Conservation (phyloP, 2,888 invertebrate species). For the Rutpela maculata region DNA sequence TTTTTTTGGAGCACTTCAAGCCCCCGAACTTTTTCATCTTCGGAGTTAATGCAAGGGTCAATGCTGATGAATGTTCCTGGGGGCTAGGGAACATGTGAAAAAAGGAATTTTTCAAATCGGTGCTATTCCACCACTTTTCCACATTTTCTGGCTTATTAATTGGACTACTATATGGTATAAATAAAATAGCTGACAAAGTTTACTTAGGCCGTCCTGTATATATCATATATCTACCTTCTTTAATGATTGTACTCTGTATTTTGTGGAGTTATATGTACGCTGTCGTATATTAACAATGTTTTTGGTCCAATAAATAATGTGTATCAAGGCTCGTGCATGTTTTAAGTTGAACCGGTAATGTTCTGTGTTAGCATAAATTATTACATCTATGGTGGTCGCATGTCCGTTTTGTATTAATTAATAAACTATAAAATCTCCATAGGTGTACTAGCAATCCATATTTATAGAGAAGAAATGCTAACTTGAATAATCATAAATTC, state of each 20-base stretch:
- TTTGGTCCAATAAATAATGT: slow-evolving; percentile 55
- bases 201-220: neutral
- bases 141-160: no score
- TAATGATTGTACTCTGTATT: neutral
- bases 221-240: slow-evolving; percentile 2
- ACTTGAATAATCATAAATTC: slow-evolving; percentile 53
- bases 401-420: slow-evolving; percentile 63
- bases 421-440: slow-evolving; percentile 48
- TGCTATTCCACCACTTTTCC: no score
- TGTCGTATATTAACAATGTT: slow-evolving; percentile 53
- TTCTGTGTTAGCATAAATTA: slow-evolving; percentile 63
- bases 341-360: slow-evolving; percentile 56
- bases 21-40: no score
- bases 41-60: no score
- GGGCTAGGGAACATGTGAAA: no score
- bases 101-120: no score
- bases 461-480: slow-evolving; percentile 26
- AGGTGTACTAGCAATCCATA: slow-evolving; percentile 50
- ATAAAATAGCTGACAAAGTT: no score
- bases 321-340: slow-evolving; percentile 38
- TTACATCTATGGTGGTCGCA: slow-evolving; percentile 63
- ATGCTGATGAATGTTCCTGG: no score
- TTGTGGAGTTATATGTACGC: slow-evolving; percentile 30
- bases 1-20: no score
- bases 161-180: no score